Conservation (phyloP, 2,797 vertebrate species). For the Catharus ustulatus region DNA sequence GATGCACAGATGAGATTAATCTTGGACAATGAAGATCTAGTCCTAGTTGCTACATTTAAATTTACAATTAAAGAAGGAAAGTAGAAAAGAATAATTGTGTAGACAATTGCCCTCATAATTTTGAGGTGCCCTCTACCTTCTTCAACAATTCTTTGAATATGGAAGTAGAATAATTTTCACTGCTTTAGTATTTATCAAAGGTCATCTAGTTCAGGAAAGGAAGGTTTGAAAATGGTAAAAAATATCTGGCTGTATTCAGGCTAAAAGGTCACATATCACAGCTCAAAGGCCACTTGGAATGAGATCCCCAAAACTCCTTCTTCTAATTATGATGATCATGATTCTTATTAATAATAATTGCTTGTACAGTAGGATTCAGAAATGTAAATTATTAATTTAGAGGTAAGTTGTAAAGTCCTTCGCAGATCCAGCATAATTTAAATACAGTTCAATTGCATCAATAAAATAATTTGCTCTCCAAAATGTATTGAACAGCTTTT, state of each 20-base stretch:
- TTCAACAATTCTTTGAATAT: not conserved
- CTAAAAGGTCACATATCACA: not conserved
- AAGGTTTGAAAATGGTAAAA: not conserved
- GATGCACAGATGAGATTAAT: not conserved
- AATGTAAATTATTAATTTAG: not conserved
- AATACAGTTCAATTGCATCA: slow-evolving; percentile 57
- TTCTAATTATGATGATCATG: not conserved
- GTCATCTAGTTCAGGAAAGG: not conserved
- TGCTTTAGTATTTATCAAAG: not conserved
- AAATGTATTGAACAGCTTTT: slow-evolving; percentile 45
- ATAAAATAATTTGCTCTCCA: slow-evolving; percentile 45
- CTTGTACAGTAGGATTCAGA: not conserved
- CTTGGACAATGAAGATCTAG: not conserved
- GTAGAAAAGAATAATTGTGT: not conserved
- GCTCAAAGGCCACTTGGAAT: not conserved
- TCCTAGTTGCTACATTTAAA: not conserved
- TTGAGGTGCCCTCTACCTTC: not conserved
- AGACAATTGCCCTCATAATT: not conserved
- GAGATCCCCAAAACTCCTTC: not conserved
- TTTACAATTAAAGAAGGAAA: not conserved
- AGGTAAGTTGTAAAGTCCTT: not conserved
- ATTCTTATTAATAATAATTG: not conserved
- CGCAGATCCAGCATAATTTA: not conserved
- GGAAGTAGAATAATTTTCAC: not conserved
- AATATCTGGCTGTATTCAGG: not conserved